Evolutionary conservation across 2,888 invertebrate species (phyloP).

Genomic region (Tolmerus cingulatus): DNA sequence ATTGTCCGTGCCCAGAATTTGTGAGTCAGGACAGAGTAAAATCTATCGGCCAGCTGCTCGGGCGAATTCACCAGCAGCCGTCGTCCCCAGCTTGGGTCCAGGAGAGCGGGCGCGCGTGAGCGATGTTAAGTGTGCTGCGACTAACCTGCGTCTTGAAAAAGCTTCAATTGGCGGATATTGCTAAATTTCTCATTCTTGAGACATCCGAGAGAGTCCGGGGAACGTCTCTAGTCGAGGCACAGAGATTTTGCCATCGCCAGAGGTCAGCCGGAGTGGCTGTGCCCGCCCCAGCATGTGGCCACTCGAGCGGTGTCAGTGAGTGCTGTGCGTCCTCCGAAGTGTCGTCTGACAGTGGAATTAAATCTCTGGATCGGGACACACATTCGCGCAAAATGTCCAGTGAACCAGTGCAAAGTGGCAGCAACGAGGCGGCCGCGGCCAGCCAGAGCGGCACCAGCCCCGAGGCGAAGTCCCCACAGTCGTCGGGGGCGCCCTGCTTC

Average conservation of each 20-base stretch:
- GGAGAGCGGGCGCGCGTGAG: constrained; percentile 17
- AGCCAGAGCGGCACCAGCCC: background rate
- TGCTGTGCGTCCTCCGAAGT: background rate
- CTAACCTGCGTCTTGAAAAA: constrained; percentile 37
- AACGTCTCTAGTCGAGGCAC: background rate
- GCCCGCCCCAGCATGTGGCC: background rate
- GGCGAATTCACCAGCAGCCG: background rate
- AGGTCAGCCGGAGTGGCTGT: background rate
- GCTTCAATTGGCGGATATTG: constrained; percentile 50
- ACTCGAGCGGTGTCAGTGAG: background rate
- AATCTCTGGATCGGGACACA: background rate
- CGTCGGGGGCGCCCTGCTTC: constrained; percentile 55
- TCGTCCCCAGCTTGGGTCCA: background rate
- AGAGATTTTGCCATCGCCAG: constrained; percentile 24
- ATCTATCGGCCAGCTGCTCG: background rate
- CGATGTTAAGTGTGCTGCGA: constrained; percentile 30
- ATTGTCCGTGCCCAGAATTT: background rate
- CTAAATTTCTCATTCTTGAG: constrained; percentile 49
- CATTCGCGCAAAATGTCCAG: constrained; percentile 31
- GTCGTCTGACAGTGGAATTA: background rate
- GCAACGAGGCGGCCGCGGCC: background rate
- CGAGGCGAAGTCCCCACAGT: background rate
- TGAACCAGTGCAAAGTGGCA: constrained; percentile 30
- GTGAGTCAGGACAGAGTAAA: background rate
- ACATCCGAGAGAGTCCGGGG: constrained; percentile 18